Base-by-base conservation (phyloP, 2,888 invertebrate species). In the Pinctada fucata region DNA sequence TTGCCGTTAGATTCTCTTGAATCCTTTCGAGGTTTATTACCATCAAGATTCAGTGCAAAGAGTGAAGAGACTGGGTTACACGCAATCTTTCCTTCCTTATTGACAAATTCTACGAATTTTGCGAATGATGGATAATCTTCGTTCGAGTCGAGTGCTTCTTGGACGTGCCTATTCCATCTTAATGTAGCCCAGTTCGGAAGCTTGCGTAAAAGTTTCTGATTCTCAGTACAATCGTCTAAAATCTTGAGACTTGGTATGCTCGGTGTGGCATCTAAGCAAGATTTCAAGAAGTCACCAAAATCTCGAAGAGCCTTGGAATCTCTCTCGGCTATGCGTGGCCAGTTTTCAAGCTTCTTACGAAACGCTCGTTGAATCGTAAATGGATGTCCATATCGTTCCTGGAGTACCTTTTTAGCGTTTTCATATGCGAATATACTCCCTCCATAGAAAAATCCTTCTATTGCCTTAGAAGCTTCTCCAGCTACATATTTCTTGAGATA, bases 401-500 rank as follows among this genome's bases (percentile, higher is more conserved):
- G 79, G 2, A 79, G 66, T 16, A 81, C 68, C 48, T 65, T 51
- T 58, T 52, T 77, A 8, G 81, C 83, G 31, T 77, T 78, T 48
- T 68, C 75, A 65, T 77, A 84, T 31, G 84, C 83, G 3, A 72
- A 65, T 1, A 64, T 58, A 67, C 82, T 79, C 10, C 72, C 67
- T 45, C 82, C 69, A 45, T 79, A 76, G 49, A 85, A 79, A 52
- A 76, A 84, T 45, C 81, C 85, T 3, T 84, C 82, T 2, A 86
- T 77, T 0, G 82, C 79, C 50, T 77, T 71, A n/a, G 65, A 76
- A 67, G 85, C 84, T 51, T 58, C 68, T 13, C 83, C 85, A 45
- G 72, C 79, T 13, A 83, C 66, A 70, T 85, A 85, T 64, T 74
- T 79, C 65, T 83, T 83, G 48, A 84, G 65, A 49, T 83, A 82